phyloP scores from a whole-genome alignment of 2,113 vertebrate genomes.

The Nannospalax galili region DNA sequence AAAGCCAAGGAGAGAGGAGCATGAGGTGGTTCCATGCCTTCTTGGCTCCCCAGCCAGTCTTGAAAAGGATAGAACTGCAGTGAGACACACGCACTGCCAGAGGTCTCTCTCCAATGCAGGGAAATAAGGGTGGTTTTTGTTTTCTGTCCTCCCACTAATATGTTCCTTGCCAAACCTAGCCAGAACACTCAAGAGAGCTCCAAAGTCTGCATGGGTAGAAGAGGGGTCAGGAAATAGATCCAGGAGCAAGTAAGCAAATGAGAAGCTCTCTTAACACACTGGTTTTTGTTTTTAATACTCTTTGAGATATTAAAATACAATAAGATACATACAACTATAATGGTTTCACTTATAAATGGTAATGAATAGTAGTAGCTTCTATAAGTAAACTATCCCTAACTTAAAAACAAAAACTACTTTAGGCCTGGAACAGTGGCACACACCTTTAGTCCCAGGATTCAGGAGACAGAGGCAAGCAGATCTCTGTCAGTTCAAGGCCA shows the following conservation, averaged over 20 bases:
- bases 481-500: too few species aligned
- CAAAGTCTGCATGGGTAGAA: background rate
- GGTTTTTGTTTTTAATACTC: conserved; percentile 18
- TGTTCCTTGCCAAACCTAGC: background rate
- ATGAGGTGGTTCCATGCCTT: background rate
- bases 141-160: background rate
- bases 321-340: background rate
- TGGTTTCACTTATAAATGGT: conserved; percentile 23
- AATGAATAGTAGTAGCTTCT: conserved; percentile 1
- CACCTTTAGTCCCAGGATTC: too few species aligned
- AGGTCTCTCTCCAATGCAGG: background rate
- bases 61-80: background rate
- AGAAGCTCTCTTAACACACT: background rate
- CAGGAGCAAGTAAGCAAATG: background rate
- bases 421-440: too few species aligned
- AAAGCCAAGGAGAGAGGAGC: background rate
- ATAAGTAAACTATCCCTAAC: background rate
- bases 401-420: conserved; percentile 44
- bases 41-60: background rate
- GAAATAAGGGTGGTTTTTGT: background rate
- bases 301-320: background rate
- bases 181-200: background rate
- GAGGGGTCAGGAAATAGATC: background rate
- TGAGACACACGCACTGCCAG: background rate
- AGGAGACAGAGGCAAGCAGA: too few species aligned